A percentile compares a stretch with the other conserved stretches of the same genome.
Evolutionary conservation across 2,797 vertebrate species (phyloP).

Genomic region (Semotilus atromaculatus): DNA sequence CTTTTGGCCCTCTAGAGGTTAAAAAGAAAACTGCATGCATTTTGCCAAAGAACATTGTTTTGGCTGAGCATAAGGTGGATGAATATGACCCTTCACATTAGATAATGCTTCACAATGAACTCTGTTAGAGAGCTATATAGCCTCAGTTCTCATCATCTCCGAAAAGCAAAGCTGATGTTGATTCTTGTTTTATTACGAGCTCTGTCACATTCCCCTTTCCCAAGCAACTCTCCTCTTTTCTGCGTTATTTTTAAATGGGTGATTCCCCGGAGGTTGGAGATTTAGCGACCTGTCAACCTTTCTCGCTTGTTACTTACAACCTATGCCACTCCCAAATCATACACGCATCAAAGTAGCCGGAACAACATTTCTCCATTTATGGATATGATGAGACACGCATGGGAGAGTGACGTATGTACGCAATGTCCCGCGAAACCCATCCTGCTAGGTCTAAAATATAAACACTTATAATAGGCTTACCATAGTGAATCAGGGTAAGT

Average conservation of each 20-base stretch:
- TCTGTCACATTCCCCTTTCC: background rate
- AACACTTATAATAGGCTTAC: too few relatives aligned
- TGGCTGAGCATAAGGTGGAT: too few relatives aligned
- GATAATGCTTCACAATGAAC: too few relatives aligned
- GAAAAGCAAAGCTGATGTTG: background rate
- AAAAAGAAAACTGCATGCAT: background rate
- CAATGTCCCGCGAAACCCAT: background rate
- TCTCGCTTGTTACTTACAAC: background rate
- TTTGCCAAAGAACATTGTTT: background rate
- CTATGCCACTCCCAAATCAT: background rate
- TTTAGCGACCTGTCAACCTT: background rate
- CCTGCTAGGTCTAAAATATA: too few relatives aligned
- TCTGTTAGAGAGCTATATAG: too few relatives aligned
- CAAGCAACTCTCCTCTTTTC: background rate
- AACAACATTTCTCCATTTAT: background rate
- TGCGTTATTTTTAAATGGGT: background rate
- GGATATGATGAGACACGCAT: background rate
- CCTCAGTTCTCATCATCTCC: background rate
- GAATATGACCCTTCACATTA: too few relatives aligned
- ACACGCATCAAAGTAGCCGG: background rate
- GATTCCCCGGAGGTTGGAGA: too few relatives aligned
- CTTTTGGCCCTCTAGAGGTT: background rate
- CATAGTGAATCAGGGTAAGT: too few relatives aligned
- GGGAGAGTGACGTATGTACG: background rate
- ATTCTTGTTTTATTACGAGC: background rate